Percentiles rank a stretch among this genome's conserved stretches.
Evolutionary conservation across 2,888 invertebrate genomes (phyloP).

Genomic region (Hipparchia semele): DNA sequence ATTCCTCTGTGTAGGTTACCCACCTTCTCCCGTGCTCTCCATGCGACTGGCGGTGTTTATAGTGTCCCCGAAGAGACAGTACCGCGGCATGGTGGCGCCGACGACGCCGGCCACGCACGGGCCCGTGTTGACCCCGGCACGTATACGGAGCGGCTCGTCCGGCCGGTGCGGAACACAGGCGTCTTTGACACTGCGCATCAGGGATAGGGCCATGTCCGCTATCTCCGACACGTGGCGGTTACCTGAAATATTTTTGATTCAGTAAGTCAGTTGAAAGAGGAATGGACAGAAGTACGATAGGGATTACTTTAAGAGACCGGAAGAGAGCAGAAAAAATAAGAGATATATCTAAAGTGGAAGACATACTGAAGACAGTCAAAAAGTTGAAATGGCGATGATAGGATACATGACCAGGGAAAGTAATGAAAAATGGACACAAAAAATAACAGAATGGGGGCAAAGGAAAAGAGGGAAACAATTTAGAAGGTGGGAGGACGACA

Average conservation of each 20-base stretch:
- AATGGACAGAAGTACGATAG: too few species aligned
- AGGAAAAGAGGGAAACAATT: too few species aligned
- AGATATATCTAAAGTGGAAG: too few species aligned
- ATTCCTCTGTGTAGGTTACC: neutral
- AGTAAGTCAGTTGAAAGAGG: too few species aligned
- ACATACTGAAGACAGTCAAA: too few species aligned
- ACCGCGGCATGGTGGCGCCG: conserved; percentile 84
- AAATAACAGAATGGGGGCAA: too few species aligned
- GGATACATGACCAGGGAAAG: too few species aligned
- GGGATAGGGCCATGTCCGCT: conserved; percentile 83
- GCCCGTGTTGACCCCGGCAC: conserved; percentile 85
- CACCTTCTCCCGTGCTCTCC: conserved; percentile 80
- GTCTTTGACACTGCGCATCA: conserved; percentile 44
- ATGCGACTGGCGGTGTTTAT: conserved; percentile 86
- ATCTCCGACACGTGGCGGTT: conserved; percentile 84
- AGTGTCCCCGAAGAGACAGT: conserved; percentile 85
- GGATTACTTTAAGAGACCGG: too few species aligned
- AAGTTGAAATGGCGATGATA: too few species aligned
- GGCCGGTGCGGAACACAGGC: conserved; percentile 73
- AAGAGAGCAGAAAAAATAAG: too few species aligned
- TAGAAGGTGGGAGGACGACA: too few species aligned
- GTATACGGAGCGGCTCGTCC: conserved; percentile 70
- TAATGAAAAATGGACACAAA: too few species aligned
- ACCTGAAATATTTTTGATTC: conserved; percentile 53
- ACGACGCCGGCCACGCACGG: conserved; percentile 86